Evolutionary conservation across 2,113 vertebrate genomes (phyloP).

Genomic region (Syrmaticus mikado): DNA sequence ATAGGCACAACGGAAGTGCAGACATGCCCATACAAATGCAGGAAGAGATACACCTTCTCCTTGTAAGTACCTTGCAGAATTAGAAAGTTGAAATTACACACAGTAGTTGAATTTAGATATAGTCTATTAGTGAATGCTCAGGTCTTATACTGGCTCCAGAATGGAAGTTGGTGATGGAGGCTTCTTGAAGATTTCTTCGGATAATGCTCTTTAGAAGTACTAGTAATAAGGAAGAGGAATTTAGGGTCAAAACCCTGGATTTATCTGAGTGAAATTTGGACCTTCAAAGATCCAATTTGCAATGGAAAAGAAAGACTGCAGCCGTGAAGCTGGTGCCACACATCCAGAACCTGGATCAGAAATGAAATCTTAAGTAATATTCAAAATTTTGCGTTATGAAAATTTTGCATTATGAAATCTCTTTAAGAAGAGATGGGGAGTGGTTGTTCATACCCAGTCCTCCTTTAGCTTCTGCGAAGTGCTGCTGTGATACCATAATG

Average conservation of each 20-base stretch:
- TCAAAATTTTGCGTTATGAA: neutral
- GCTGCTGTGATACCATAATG: neutral
- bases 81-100: neutral
- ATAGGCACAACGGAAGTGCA: neutral
- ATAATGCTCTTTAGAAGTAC: neutral
- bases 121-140: neutral
- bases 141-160: neutral
- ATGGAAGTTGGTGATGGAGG: neutral
- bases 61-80: neutral
- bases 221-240: neutral
- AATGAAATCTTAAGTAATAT: neutral
- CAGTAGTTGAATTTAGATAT: neutral
- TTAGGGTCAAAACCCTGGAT: neutral
- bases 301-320: neutral
- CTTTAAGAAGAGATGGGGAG: neutral
- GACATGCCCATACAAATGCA: neutral
- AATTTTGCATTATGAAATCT: neutral
- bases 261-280: neutral
- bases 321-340: neutral
- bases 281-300: neutral
- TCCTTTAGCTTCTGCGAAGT: neutral
- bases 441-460: neutral
- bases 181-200: neutral
- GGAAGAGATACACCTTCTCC: neutral
- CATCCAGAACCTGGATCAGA: neutral